These are phyloP conservation scores for Chrysochloris asiatica DNA, from an alignment of 2,113 vertebrate species.

Conservation along the genomic window DNA sequence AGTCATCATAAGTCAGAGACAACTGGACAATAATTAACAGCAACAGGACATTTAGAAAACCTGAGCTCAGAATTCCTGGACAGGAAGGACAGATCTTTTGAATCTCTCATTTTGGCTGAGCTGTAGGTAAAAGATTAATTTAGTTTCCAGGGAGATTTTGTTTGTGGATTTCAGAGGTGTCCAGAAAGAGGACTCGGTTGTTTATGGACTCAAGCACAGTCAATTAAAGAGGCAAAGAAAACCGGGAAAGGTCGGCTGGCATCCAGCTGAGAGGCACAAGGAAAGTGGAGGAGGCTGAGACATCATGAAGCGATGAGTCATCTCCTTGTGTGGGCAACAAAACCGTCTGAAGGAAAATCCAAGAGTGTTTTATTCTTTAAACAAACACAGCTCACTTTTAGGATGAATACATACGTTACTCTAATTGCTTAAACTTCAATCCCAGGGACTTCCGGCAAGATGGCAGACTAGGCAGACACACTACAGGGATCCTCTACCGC, in stretches of 20 bases:
- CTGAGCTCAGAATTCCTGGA: background rate
- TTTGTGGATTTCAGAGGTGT: background rate
- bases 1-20: background rate
- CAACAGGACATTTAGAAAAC: background rate
- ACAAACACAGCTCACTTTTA: background rate
- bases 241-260: background rate
- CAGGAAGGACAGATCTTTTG: background rate
- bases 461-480: no score
- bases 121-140: background rate
- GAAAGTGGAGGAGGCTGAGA: background rate
- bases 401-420: background rate
- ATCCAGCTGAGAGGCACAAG: background rate
- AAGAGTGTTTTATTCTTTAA: conserved; percentile 7
- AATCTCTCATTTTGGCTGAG: background rate
- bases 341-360: background rate
- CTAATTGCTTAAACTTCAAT: conserved; percentile 28
- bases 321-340: background rate
- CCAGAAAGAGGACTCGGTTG: background rate
- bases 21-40: background rate
- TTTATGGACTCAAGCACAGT: background rate
- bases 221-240: background rate
- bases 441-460: background rate
- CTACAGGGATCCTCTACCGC: no score
- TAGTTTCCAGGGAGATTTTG: background rate
- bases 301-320: background rate